Conservation (phyloP, 2,888 invertebrate species). For the Tipula confusa region DNA sequence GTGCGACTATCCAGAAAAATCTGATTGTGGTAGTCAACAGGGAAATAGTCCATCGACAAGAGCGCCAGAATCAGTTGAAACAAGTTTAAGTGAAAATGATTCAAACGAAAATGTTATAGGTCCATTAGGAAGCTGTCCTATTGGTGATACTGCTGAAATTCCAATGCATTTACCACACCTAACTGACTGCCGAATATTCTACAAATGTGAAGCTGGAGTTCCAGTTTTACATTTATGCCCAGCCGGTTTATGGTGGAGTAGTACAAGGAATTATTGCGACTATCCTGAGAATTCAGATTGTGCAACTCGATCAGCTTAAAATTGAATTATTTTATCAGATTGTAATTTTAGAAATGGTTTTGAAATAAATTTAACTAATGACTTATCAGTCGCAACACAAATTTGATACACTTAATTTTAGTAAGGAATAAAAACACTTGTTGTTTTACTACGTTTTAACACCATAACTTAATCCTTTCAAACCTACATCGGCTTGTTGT, state of each 20-base stretch:
- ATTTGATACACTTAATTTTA: no score
- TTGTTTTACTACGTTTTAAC: no score
- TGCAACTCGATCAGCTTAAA: no score
- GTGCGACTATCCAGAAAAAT: constrained; percentile 13
- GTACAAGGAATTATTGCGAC: neutral
- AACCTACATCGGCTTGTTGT: no score
- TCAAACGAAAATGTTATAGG: neutral
- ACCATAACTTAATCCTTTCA: no score
- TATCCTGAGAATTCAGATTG: neutral
- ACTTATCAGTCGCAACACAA: no score
- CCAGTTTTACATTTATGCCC: neutral
- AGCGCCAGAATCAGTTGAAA: neutral
- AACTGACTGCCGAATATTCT: neutral
- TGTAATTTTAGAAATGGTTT: no score
- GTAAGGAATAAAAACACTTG: no score
- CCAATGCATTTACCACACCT: neutral
- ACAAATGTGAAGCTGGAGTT: neutral
- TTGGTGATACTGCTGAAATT: neutral
- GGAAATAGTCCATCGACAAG: neutral
- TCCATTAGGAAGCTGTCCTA: neutral
- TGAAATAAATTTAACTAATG: no score
- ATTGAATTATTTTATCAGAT: no score
- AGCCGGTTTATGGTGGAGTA: neutral
- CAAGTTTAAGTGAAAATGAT: neutral
- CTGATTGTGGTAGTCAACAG: neutral